A percentile compares a stretch with the other conserved stretches of the same genome.
phyloP scores from a whole-genome alignment of 2,113 vertebrate genomes.

The Myiozetetes cayanensis region DNA sequence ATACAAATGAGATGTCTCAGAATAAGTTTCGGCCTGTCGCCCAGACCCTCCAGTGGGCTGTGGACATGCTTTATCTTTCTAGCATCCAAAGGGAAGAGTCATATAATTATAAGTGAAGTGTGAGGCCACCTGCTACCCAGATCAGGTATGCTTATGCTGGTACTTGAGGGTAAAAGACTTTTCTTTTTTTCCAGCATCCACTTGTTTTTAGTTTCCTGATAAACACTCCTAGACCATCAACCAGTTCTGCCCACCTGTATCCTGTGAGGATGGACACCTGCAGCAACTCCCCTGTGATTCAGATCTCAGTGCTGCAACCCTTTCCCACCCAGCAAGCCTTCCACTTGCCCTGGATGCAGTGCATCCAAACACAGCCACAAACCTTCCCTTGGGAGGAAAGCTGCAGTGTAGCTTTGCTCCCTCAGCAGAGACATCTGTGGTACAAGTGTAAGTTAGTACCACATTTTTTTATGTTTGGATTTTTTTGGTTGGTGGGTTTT shows the following conservation, averaged over 20 bases:
- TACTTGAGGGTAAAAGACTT: not conserved
- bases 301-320: not conserved
- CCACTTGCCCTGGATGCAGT: fast-evolving
- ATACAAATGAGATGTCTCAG: conserved; percentile 3
- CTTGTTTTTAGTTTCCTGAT: not conserved
- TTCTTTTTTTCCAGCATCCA: not conserved
- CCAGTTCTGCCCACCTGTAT: not conserved
- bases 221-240: not conserved
- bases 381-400: not conserved
- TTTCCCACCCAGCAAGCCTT: not conserved
- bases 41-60: not conserved
- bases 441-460: not conserved
- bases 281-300: not conserved
- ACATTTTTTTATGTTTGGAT: not conserved
- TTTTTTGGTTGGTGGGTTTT: not conserved
- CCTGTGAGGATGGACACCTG: fast-evolving
- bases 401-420: not conserved
- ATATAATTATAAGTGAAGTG: not conserved
- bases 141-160: not conserved
- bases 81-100: not conserved
- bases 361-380: not conserved
- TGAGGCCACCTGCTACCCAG: not conserved
- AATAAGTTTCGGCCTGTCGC: not conserved
- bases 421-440: not conserved
- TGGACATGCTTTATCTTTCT: not conserved